Evolutionary conservation across 1,140 invertebrate genomes (phyloP), one percentile per base, ranked within the genome.

Genomic region (Nilaparvata lugens): DNA sequence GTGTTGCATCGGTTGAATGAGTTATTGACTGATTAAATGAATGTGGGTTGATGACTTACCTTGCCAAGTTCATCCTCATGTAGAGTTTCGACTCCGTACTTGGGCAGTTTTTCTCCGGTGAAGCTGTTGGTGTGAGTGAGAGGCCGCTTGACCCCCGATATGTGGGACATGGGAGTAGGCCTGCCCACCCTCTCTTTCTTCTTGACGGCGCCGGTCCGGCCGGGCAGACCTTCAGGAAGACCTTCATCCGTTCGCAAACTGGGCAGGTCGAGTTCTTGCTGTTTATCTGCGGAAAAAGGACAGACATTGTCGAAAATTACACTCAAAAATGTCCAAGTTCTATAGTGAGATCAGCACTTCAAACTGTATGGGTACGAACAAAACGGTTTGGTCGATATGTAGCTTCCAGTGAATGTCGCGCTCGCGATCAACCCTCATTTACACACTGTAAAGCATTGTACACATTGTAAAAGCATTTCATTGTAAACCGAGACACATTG

Each of bases 281-380:
- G 93, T 77, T 97, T 96, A 76, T 97, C 94, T 96, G 79, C 4
- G 78, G 78, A 60, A 64, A 56, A 69, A 64, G 52, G 63, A 62
- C n/a, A 66, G 3, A 16, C 6, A 53, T 54, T 5, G 2, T 23
- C n/a, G 14, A 23, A 25, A 83, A 86, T 90, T 78, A 97, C 95
- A 95, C 74, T 98, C 83, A 81, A 98, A 99, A 69, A 95, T 98
- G 63, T 89, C 94, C 78, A 94, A 97, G 74, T 99, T 97, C 76
- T 96, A 99, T 75, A 98, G 95, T 28, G 95, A 97, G 71, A 99
- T 97, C 82, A 98, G 95, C 77, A 97, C 97, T 69, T 95, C 96
- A 62, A 95, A 97, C 79, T 95, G 97, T 74, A 93, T 96, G 55
- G 95, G 97, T 74, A 98, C 96, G 35, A 95, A 97, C 78, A 98